A percentile compares a stretch with the other conserved stretches of the same genome.
These are phyloP conservation scores for Egretta garzetta DNA, from an alignment of 2,113 vertebrate species.

Conservation along the genomic window DNA sequence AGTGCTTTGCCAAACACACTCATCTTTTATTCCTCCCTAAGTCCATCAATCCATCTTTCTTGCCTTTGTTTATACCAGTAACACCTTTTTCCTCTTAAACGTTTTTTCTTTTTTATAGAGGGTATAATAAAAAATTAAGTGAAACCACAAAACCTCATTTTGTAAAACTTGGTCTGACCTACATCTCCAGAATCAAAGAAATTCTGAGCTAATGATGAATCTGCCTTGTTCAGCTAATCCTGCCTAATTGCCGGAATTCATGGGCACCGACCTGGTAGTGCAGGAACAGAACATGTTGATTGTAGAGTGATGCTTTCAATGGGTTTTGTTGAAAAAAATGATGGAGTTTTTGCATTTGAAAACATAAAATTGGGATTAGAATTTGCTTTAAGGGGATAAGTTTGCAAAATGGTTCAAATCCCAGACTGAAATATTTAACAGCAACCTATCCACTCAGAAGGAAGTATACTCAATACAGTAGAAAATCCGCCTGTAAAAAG, in stretches of 20 bases:
- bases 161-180: conserved; percentile 9
- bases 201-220: not conserved
- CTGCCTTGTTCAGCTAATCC: not conserved
- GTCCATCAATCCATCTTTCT: not conserved
- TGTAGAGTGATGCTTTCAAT: not conserved
- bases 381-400: not conserved
- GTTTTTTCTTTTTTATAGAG: not conserved
- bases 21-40: not conserved
- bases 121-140: conserved; percentile 19
- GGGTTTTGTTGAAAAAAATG: not conserved
- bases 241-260: not conserved
- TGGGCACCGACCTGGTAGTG: not conserved
- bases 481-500: not conserved
- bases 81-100: not conserved
- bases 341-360: not conserved
- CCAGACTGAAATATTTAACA: not conserved
- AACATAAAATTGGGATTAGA: not conserved
- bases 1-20: not conserved
- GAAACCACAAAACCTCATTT: conserved; percentile 9
- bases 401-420: not conserved
- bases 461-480: not conserved
- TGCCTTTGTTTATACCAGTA: not conserved
- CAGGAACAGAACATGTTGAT: not conserved
- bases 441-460: not conserved
- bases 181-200: not conserved